Conservation (phyloP, 92 coral and sea anemone genomes). For the Bergia sp. region DNA sequence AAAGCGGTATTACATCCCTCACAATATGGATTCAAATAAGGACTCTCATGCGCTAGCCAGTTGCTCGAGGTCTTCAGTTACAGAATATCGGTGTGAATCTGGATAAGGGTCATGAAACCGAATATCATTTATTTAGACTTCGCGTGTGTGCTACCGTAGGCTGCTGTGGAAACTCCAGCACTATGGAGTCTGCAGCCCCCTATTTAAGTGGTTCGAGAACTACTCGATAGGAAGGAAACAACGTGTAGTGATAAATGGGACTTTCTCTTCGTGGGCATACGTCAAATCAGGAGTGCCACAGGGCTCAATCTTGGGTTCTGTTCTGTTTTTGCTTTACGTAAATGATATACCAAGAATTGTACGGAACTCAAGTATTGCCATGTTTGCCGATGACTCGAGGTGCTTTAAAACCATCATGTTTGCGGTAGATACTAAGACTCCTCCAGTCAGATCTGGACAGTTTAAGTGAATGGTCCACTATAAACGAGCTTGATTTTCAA, state of each 20-base stretch:
- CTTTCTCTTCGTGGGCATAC: slow-evolving; percentile 42
- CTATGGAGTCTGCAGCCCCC: slow-evolving; percentile 52
- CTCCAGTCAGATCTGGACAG: background rate
- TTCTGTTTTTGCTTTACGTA: too few species aligned
- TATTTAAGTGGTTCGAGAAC: slow-evolving; percentile 54
- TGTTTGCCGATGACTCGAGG: slow-evolving; percentile 43
- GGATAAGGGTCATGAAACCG: slow-evolving; percentile 54
- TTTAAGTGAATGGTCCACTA: slow-evolving; percentile 38
- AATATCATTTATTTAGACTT: slow-evolving; percentile 45
- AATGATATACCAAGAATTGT: background rate
- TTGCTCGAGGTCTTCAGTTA: slow-evolving; percentile 44
- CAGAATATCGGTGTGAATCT: slow-evolving; percentile 36
- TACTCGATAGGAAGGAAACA: slow-evolving; percentile 46
- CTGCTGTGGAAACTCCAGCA: slow-evolving; percentile 47
- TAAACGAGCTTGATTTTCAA: slow-evolving; percentile 36
- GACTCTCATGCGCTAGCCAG: slow-evolving; percentile 47
- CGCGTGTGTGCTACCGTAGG: slow-evolving; percentile 49
- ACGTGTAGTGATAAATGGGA: slow-evolving; percentile 57
- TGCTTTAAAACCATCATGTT: background rate
- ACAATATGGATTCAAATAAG: too few species aligned
- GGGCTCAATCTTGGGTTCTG: too few species aligned
- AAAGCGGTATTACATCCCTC: too few species aligned
- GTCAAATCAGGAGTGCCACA: slow-evolving; percentile 29
- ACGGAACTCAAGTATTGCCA: slow-evolving; percentile 1
- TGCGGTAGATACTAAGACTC: too few species aligned